A percentile compares a stretch with the other conserved stretches of the same genome.
phyloP scores from a whole-genome alignment of 1,140 invertebrate genomes.

The Leptinotarsa lineolata region DNA sequence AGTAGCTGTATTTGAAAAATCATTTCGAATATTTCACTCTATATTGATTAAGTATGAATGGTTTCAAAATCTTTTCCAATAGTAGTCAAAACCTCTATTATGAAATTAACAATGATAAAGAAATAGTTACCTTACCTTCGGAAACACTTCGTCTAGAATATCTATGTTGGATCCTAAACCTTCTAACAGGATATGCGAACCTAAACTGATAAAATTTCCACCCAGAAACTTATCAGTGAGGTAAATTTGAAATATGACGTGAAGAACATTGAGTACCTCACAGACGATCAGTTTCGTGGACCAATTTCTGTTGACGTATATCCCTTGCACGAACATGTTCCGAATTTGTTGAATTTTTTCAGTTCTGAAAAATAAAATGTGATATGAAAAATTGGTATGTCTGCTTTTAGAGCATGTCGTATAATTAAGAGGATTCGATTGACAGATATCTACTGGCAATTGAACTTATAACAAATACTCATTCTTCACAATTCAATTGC shows the following conservation, averaged over 20 bases:
- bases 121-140: constrained; percentile 62
- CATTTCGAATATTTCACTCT: too few species aligned
- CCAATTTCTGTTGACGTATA: constrained; percentile 72
- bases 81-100: too few species aligned
- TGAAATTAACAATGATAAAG: too few species aligned
- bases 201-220: constrained; percentile 74
- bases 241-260: constrained; percentile 75
- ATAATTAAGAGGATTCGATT: too few species aligned
- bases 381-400: too few species aligned
- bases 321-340: constrained; percentile 58
- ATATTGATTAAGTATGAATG: too few species aligned
- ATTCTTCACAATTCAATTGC: too few species aligned
- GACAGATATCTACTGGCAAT: too few species aligned
- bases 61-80: too few species aligned
- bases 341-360: constrained; percentile 54
- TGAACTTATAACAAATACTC: too few species aligned
- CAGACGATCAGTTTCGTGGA: constrained; percentile 71
- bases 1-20: too few species aligned
- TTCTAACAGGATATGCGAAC: constrained; percentile 61
- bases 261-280: constrained; percentile 73
- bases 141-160: constrained; percentile 74
- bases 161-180: constrained; percentile 62
- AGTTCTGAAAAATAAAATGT: constrained; percentile 34
- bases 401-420: too few species aligned
- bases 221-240: constrained; percentile 78